Percentiles rank a stretch among this genome's conserved stretches.
phyloP scores from a whole-genome alignment of 2,113 vertebrate genomes.

The Gallinago paraguaiae region DNA sequence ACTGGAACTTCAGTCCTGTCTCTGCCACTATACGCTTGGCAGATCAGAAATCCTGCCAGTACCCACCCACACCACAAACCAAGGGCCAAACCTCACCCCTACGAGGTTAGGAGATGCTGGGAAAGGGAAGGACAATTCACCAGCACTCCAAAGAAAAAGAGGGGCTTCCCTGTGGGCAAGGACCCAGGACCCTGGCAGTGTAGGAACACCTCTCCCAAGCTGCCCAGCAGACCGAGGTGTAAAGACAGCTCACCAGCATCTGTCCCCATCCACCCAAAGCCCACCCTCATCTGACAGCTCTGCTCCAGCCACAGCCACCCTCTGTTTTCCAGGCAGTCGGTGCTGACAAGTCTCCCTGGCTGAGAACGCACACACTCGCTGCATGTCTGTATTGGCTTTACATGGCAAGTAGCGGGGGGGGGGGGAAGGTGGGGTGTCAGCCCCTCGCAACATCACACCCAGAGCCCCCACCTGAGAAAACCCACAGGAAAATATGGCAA shows the following conservation, averaged over 20 bases:
- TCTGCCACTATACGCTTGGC: fast-evolving
- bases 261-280: neutral
- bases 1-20: neutral
- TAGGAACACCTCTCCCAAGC: neutral
- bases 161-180: neutral
- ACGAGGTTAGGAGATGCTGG: neutral
- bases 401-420: fast-evolving
- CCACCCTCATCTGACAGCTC: neutral
- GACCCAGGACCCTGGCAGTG: neutral
- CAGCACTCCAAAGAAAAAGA: neutral
- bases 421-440: neutral
- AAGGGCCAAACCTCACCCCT: neutral
- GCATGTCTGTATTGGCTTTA: neutral
- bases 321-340: neutral
- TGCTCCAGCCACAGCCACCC: neutral
- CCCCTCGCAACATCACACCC: neutral
- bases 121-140: neutral
- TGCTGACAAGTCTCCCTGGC: neutral
- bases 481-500: neutral
- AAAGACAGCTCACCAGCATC: neutral
- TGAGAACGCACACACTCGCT: fast-evolving
- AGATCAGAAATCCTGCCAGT: neutral
- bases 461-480: neutral
- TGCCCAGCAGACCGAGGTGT: neutral
- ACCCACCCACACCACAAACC: neutral